Evolutionary conservation across 1,140 invertebrate genomes (phyloP), one percentile per base, ranked within the genome.

Genomic region (Hydropsyche tenuis): DNA sequence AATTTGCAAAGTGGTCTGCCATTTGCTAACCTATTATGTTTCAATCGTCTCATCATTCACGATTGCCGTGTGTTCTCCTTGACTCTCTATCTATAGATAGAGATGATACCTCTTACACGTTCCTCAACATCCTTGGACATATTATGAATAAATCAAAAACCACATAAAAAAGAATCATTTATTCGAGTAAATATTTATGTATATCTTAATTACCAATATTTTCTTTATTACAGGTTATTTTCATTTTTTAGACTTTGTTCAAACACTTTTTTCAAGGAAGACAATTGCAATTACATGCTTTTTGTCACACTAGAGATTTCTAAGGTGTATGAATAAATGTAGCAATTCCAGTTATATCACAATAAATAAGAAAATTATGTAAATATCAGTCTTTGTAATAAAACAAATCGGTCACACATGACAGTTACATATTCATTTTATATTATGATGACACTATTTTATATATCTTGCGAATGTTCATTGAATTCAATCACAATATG

Each of bases 121-220:
- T n/a, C n/a, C n/a, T n/a, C n/a, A n/a, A n/a, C n/a, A n/a, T n/a
- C n/a, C n/a, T n/a, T n/a, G n/a, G n/a, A n/a, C n/a, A n/a, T n/a
- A n/a, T n/a, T n/a, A n/a, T n/a, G n/a, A n/a, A n/a, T n/a, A n/a
- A n/a, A n/a, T n/a, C n/a, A n/a, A n/a, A 37, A 37, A 37, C 30
- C 30, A 37, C 9, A 69, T 77, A 77, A 83, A 85, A 85, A 85
- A 83, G 56, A 84, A 84, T 85, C 83, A 84, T 85, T 85, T 85
- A 85, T 85, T 85, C 83, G 84, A 85, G 84, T 85, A 85, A 83
- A 85, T 85, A 85, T 84, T 83, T 37, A 37, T 37, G 30, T 85
- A 85, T 84, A 85, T 79, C 84, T 85, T 85, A 85, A 82, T 82
- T 74, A 77, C 69, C 68, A 77, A 77, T 77, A 77, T 73, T 70